Base-by-base conservation (phyloP, 2,797 vertebrate genomes). In the Chrosomus eos region DNA sequence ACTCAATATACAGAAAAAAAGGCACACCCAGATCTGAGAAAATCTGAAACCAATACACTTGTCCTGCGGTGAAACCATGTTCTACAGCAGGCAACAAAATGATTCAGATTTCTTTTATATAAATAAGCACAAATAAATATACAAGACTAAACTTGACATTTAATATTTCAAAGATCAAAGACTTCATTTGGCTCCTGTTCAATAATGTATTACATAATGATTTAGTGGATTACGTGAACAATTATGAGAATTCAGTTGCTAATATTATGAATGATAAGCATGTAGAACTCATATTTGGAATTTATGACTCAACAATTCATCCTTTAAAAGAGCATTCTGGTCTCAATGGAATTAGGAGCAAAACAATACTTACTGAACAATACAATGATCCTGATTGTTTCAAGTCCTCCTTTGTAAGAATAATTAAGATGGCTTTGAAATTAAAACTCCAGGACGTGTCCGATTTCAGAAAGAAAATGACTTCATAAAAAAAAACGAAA, bases 1-100 rank as follows among this genome's bases (percentile, higher is more conserved):
- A 91, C 89, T 71, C 88, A 89, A 83, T 79, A 79, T 91, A 83
- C 88, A 90, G 89, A 92, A 91, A 90, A 91, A 88, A 88, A 89
- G 95, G 90, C 95, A 96, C 95, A 94, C 95, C 95, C 95, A 93
- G 87, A 90, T 90, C 91, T 91, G 91, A 88, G 86, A 90, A 86
- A 81, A 91, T 88, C 38, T 89, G 68, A 83, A 90, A 86, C 88
- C 87, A 84, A 70, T 92, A 88, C 93, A 95, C 93, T 95, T 95
- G 93, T 93, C 91, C 89, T 91, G 55, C 86, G 87, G 87, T 82
- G 43, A 82, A 90, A 88, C 40, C 28, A 76, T 43, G 60, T 21
- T 62, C 36, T 80, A 67, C 51, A 77, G 45, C 73, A 43, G 62
- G 6, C 62, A 64, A 64, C 62, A 64, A 31, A 40, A 55, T 62